phyloP scores from a whole-genome alignment of 2,888 invertebrate species.

The Anagyrus pseudococci region DNA sequence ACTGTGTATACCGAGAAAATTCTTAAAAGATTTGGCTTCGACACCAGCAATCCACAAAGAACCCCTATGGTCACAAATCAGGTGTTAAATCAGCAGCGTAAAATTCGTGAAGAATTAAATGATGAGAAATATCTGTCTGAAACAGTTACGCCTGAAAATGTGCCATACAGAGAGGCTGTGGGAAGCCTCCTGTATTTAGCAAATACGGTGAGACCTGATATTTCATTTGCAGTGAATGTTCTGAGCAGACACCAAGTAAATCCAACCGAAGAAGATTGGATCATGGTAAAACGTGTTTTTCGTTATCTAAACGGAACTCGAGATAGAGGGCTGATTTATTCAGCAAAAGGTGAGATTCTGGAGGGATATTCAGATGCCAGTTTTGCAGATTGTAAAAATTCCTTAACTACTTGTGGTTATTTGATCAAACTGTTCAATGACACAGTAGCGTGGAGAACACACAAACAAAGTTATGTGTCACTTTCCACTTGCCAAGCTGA shows the following conservation, averaged over 20 bases:
- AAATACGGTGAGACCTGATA: not conserved
- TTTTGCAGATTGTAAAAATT: slow-evolving; percentile 15
- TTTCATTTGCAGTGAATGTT: not conserved
- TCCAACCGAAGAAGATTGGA: not conserved
- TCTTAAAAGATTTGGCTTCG: not conserved
- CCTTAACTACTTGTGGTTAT: slow-evolving; percentile 25
- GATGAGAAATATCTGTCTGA: not conserved
- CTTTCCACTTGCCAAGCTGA: slow-evolving; percentile 31
- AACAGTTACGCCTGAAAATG: not conserved
- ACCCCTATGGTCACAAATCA: slow-evolving; percentile 1
- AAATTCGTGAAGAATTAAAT: not conserved
- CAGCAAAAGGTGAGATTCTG: too few relatives aligned
- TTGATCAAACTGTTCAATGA: not conserved
- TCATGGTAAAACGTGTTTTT: not conserved
- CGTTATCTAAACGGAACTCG: not conserved
- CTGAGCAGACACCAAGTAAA: not conserved
- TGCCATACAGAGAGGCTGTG: not conserved
- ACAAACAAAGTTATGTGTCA: slow-evolving; percentile 25
- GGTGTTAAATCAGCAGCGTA: not conserved
- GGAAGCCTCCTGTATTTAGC: not conserved
- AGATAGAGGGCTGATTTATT: not conserved
- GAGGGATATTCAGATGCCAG: slow-evolving; percentile 12
- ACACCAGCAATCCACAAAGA: not conserved
- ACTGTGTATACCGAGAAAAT: not conserved
- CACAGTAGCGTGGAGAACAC: slow-evolving; percentile 18